Percentiles rank a stretch among this genome's conserved stretches.
Conservation (phyloP, 2,113 vertebrate genomes). For the Grallaria varia region DNA sequence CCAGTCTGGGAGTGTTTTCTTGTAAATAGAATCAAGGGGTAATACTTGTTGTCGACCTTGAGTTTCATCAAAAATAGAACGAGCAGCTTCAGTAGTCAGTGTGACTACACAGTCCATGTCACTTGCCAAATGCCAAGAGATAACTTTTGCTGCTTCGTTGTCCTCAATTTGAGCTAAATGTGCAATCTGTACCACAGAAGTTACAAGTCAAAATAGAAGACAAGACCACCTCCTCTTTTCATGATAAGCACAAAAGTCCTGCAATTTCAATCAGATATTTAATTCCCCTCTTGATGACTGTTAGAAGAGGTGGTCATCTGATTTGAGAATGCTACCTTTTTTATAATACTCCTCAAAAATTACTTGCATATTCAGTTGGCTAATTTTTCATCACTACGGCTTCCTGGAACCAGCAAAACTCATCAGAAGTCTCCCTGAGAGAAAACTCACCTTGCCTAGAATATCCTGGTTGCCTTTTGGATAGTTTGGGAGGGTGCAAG, state of each 20-base stretch:
- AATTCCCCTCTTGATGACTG: not conserved
- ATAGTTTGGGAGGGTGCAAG: slow-evolving; percentile 76
- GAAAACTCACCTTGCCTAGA: slow-evolving; percentile 86
- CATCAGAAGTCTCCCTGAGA: not conserved
- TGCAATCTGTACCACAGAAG: slow-evolving; percentile 78
- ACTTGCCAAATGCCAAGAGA: slow-evolving; percentile 91
- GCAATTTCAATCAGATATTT: not conserved
- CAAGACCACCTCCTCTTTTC: not conserved
- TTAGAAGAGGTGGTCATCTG: not conserved
- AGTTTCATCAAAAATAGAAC: slow-evolving; percentile 79
- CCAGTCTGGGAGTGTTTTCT: slow-evolving; percentile 75
- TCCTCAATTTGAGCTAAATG: slow-evolving; percentile 87
- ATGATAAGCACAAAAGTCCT: not conserved
- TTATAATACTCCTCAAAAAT: not conserved
- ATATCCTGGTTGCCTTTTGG: slow-evolving; percentile 79
- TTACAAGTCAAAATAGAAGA: not conserved
- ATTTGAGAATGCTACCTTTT: not conserved
- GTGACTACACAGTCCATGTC: slow-evolving; percentile 96
- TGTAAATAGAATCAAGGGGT: slow-evolving; percentile 85
- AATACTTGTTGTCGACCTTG: slow-evolving; percentile 87
- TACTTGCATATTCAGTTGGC: not conserved
- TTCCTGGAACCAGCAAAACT: not conserved
- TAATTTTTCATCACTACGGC: not conserved
- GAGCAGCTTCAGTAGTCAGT: slow-evolving; percentile 79
- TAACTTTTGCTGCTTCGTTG: slow-evolving; percentile 82